These are phyloP conservation scores for Peromyscus leucopus DNA, from an alignment of 2,113 vertebrate genomes.

Conservation along the genomic window DNA sequence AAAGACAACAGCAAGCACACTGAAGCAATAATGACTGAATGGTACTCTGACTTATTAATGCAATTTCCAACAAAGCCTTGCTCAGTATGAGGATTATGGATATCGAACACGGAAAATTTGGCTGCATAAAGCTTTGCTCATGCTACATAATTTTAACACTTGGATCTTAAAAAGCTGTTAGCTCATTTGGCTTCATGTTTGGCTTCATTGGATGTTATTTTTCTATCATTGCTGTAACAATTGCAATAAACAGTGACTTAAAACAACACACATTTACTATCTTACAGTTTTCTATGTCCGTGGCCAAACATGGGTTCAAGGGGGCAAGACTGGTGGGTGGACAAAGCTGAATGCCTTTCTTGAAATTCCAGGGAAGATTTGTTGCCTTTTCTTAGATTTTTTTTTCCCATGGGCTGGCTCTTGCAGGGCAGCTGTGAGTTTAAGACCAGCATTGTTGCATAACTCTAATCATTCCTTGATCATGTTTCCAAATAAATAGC, in stretches of 20 bases:
- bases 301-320: background rate
- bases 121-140: constrained; percentile 11
- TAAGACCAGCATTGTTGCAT: background rate
- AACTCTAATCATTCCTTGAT: background rate
- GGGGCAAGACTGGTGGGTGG: background rate
- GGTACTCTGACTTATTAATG: constrained; percentile 72
- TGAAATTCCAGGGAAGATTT: background rate
- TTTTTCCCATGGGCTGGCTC: background rate
- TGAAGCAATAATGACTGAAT: constrained; percentile 69
- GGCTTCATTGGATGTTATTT: background rate
- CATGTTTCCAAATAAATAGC: background rate
- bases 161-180: constrained; percentile 42
- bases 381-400: background rate
- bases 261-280: background rate
- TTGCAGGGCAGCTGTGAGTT: background rate
- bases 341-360: background rate
- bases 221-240: constrained; percentile 39
- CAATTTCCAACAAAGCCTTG: constrained; percentile 62
- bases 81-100: constrained; percentile 28
- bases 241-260: background rate
- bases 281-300: background rate
- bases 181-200: constrained; percentile 52
- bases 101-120: constrained; percentile 65
- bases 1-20: constrained; percentile 43
- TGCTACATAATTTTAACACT: constrained; percentile 54